A percentile compares a stretch with the other conserved stretches of the same genome.
Evolutionary conservation across 2,797 vertebrate genomes (phyloP).

Genomic region (Mus spretus): DNA sequence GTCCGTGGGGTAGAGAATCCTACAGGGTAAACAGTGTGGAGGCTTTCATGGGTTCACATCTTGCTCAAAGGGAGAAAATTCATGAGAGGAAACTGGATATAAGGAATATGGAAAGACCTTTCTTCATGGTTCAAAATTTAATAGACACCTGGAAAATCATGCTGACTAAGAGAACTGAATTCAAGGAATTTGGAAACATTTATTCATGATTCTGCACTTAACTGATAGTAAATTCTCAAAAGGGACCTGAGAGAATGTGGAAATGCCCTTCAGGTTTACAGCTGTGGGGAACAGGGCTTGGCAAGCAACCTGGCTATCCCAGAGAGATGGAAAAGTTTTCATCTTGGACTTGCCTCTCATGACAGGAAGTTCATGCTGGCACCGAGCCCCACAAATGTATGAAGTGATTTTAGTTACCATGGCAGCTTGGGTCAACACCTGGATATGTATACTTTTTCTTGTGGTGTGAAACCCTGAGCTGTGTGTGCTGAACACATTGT

Average conservation of each 20-base stretch:
- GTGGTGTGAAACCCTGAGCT: neutral
- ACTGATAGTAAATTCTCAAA: conserved; percentile 73
- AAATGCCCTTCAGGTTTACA: conserved; percentile 78
- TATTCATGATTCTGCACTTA: conserved; percentile 54
- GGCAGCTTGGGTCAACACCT: neutral
- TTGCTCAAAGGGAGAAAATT: conserved; percentile 74
- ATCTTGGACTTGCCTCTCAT: neutral
- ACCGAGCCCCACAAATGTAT: neutral
- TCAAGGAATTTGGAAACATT: conserved; percentile 71
- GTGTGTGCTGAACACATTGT: neutral
- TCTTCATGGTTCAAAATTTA: conserved; percentile 72
- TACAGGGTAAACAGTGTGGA: conserved; percentile 70
- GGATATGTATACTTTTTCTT: neutral
- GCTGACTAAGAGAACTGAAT: conserved; percentile 68
- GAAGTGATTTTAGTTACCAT: neutral
- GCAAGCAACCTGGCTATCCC: neutral
- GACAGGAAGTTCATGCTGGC: conserved; percentile 73
- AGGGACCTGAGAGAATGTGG: conserved; percentile 71
- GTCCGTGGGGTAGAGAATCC: conserved; percentile 74
- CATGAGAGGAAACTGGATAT: conserved; percentile 49
- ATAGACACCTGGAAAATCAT: conserved; percentile 74
- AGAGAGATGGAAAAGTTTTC: neutral
- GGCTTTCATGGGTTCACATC: conserved; percentile 76
- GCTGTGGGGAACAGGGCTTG: conserved; percentile 73
- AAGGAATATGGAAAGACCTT: conserved; percentile 78